phyloP scores from a whole-genome alignment of 2,797 vertebrate species.

The Geotrypetes seraphini region DNA sequence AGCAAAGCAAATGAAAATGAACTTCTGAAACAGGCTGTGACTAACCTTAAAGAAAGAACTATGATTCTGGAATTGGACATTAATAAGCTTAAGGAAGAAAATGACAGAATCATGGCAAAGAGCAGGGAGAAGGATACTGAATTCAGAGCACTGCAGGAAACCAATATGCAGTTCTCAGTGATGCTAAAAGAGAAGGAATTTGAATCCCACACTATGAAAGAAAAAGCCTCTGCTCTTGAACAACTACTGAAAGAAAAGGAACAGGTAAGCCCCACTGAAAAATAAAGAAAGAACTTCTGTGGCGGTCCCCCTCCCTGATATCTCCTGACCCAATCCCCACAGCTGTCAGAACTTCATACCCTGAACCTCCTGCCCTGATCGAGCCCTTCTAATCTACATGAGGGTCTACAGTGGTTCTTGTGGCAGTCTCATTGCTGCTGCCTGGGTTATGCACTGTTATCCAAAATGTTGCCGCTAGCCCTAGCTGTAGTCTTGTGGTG shows the following conservation, averaged over 20 bases:
- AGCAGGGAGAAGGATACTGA: conserved; percentile 84
- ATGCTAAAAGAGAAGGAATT: conserved; percentile 91
- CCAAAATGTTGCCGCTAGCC: no score
- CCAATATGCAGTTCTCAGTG: conserved; percentile 92
- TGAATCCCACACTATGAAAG: conserved; percentile 75
- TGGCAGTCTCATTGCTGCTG: no score
- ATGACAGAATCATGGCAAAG: conserved; percentile 66
- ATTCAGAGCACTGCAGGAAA: conserved; percentile 89
- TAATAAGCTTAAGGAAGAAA: conserved; percentile 82
- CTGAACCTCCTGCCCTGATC: no score
- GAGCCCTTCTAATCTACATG: no score
- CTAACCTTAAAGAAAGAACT: conserved; percentile 88
- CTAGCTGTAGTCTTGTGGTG: no score
- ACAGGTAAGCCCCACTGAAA: no score
- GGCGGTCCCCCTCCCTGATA: no score
- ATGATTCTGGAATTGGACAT: conserved; percentile 83
- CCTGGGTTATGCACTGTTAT: no score
- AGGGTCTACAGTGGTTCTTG: no score
- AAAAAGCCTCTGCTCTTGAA: conserved; percentile 85
- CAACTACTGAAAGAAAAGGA: conserved; percentile 87
- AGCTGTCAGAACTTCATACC: no score
- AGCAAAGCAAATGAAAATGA: conserved; percentile 92
- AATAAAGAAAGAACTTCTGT: no score
- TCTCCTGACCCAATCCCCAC: no score
- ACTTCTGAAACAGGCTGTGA: conserved; percentile 90